Conservation (phyloP, 2,888 invertebrate species). For the Lycia hirtaria region DNA sequence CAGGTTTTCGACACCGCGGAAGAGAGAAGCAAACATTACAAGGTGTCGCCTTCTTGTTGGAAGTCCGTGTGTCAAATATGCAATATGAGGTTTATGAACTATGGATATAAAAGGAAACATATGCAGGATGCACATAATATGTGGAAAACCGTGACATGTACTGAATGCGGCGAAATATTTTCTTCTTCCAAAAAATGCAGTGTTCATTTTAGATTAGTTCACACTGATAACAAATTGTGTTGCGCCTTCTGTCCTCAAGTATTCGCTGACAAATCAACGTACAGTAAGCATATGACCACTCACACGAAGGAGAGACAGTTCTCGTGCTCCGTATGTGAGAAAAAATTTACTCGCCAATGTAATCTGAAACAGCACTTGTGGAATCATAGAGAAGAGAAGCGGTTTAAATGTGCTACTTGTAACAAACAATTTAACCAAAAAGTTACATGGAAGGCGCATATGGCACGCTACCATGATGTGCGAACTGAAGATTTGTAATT, state of each 20-base stretch:
- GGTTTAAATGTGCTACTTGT: constrained; percentile 44
- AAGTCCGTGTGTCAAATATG: constrained; percentile 35
- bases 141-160: constrained; percentile 12
- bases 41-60: constrained; percentile 28
- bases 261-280: constrained; percentile 23
- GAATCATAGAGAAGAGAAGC: constrained; percentile 43
- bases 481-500: neutral
- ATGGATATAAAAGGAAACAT: constrained; percentile 29
- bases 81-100: constrained; percentile 31
- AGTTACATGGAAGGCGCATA: constrained; percentile 49
- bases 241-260: constrained; percentile 32
- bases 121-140: constrained; percentile 44
- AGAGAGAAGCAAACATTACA: constrained; percentile 29
- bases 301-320: constrained; percentile 36
- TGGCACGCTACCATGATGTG: constrained; percentile 40
- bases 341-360: constrained; percentile 29
- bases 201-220: constrained; percentile 27
- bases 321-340: constrained; percentile 33
- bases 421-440: constrained; percentile 47
- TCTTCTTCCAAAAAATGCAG: constrained; percentile 14
- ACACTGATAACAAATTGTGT: constrained; percentile 23
- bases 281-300: constrained; percentile 26
- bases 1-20: constrained; percentile 23
- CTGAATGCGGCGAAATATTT: constrained; percentile 31
- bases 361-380: constrained; percentile 46